phyloP scores from a whole-genome alignment of 2,113 vertebrate species.

The Porphyrio hochstetteri region DNA sequence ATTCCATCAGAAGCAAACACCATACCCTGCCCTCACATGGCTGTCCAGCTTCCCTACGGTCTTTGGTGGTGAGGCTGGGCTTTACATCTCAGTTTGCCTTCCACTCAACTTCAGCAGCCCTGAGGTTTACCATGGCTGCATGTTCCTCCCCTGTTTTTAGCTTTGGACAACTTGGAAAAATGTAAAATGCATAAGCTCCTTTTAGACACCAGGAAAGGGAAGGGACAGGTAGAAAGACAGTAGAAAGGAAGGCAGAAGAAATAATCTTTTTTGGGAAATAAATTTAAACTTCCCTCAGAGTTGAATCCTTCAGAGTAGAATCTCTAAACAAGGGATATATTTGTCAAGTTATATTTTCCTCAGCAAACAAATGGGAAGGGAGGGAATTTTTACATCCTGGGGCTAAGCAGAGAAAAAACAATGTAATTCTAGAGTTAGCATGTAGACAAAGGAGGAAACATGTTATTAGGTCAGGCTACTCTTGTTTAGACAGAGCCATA shows the following conservation, averaged over 20 bases:
- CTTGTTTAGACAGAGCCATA: constrained; percentile 1
- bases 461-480: background rate
- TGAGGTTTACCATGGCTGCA: background rate
- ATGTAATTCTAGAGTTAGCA: background rate
- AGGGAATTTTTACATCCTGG: background rate
- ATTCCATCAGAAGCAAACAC: background rate
- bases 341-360: background rate
- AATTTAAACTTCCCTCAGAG: background rate
- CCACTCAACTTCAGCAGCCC: background rate
- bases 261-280: background rate
- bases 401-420: background rate
- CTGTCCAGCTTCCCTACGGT: background rate
- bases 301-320: background rate
- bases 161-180: background rate
- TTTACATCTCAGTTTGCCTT: background rate
- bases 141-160: background rate
- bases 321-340: background rate
- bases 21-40: background rate
- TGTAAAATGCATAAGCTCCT: background rate
- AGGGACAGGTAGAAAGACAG: background rate
- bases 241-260: background rate
- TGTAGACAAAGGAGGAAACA: background rate
- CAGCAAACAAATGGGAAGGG: background rate
- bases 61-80: background rate
- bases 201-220: background rate